Percentiles rank a stretch among this genome's conserved stretches.
phyloP scores from a whole-genome alignment of 2,113 vertebrate species.

The Sinosuthora webbiana region DNA sequence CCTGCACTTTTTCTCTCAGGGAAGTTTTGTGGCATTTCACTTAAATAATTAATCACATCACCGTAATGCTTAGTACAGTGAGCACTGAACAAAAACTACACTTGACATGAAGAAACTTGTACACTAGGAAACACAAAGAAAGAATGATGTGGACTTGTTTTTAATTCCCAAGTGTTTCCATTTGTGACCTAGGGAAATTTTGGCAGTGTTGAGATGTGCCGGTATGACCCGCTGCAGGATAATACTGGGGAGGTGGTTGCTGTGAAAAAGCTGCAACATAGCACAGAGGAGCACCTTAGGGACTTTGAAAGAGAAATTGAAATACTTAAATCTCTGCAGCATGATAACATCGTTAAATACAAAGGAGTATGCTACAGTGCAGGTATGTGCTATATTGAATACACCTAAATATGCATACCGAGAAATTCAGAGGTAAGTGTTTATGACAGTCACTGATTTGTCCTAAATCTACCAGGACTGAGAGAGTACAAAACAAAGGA shows the following conservation, averaged over 20 bases:
- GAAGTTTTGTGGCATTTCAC: background rate
- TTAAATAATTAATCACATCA: background rate
- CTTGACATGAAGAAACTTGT: background rate
- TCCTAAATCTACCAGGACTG: background rate
- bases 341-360: slow-evolving; percentile 98
- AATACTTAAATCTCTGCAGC: slow-evolving; percentile 95
- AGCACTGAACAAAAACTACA: background rate
- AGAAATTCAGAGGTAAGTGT: background rate
- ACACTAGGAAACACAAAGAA: background rate
- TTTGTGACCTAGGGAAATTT: slow-evolving; percentile 87
- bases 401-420: background rate
- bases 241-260: slow-evolving; percentile 97
- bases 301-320: slow-evolving; percentile 98
- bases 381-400: slow-evolving; percentile 73
- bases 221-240: slow-evolving; percentile 94
- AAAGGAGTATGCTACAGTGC: slow-evolving; percentile 98
- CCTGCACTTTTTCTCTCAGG: background rate
- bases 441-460: background rate
- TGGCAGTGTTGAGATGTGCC: slow-evolving; percentile 97
- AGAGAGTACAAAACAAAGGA: background rate
- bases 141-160: background rate
- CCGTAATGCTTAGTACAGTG: background rate
- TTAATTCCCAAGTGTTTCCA: background rate
- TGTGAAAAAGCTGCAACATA: slow-evolving; percentile 97
- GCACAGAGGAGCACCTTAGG: slow-evolving; percentile 89